Evolutionary conservation across 2,797 vertebrate genomes (phyloP).

Genomic region (Platyrinchus mystaceus): DNA sequence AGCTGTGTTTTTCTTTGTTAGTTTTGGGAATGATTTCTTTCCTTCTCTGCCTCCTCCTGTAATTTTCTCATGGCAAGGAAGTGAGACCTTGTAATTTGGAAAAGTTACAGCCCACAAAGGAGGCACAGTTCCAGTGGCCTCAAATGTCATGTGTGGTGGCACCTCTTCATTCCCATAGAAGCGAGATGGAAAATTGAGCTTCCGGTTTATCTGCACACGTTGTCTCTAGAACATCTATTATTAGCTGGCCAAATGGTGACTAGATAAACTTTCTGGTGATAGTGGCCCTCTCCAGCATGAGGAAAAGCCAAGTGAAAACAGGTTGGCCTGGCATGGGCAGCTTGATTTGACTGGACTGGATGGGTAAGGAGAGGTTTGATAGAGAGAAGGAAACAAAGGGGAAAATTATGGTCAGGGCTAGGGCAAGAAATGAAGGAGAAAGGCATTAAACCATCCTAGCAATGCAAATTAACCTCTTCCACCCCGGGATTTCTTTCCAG

Average conservation of each 20-base stretch:
- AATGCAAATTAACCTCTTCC: slow-evolving; percentile 8
- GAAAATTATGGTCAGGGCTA: background rate
- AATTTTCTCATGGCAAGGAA: slow-evolving; percentile 51
- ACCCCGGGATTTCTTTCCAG: slow-evolving; percentile 69
- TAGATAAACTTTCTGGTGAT: slow-evolving; percentile 13
- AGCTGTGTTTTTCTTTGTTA: slow-evolving; percentile 63
- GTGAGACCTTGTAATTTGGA: slow-evolving; percentile 59
- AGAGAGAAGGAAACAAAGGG: background rate
- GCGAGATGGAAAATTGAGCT: slow-evolving; percentile 40
- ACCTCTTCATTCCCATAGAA: slow-evolving; percentile 33
- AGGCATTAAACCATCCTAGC: background rate
- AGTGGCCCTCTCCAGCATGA: background rate
- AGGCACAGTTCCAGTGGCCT: slow-evolving; percentile 8
- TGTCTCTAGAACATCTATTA: slow-evolving; percentile 44
- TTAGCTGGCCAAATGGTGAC: slow-evolving; percentile 19
- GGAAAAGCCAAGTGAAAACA: background rate
- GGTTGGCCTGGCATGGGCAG: background rate
- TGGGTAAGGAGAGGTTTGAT: background rate
- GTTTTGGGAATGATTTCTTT: slow-evolving; percentile 40
- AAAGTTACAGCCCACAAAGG: slow-evolving; percentile 52
- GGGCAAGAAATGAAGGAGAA: background rate
- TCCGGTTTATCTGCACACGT: slow-evolving; percentile 35
- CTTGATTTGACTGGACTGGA: background rate
- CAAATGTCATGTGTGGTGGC: slow-evolving; percentile 47
- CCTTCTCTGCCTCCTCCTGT: slow-evolving; percentile 16